These are phyloP conservation scores for Polypedilum vanderplanki DNA, from an alignment of 1,140 invertebrate species.

Conservation along the genomic window DNA sequence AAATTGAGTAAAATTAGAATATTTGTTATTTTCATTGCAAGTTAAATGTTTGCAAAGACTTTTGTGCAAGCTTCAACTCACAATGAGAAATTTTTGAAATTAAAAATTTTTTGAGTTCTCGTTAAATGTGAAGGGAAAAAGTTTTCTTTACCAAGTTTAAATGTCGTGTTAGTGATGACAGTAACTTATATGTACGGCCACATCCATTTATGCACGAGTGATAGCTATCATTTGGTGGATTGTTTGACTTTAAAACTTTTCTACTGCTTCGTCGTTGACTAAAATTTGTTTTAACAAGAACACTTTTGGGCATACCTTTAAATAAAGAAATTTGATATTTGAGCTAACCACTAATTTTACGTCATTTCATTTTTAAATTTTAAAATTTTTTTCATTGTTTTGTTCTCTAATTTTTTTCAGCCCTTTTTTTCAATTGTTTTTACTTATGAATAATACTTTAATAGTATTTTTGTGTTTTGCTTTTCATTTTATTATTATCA, in stretches of 20 bases:
- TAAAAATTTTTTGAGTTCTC: too few relatives aligned
- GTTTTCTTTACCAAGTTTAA: constrained; percentile 59
- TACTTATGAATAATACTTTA: neutral
- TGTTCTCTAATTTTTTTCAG: neutral
- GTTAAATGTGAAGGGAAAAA: too few relatives aligned
- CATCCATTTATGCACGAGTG: constrained; percentile 52
- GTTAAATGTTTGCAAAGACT: too few relatives aligned
- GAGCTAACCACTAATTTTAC: neutral
- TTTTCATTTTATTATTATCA: neutral
- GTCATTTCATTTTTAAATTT: too few relatives aligned
- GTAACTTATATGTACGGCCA: constrained; percentile 52
- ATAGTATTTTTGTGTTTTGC: neutral
- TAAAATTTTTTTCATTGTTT: neutral
- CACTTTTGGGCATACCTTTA: constrained; percentile 12
- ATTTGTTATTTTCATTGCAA: too few relatives aligned
- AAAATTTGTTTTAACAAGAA: neutral
- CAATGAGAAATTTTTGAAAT: too few relatives aligned
- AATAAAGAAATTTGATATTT: constrained; percentile 8
- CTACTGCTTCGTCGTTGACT: neutral
- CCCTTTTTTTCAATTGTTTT: neutral
- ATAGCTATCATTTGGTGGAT: constrained; percentile 32
- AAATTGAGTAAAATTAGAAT: too few relatives aligned
- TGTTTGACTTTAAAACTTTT: neutral
- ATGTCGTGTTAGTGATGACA: constrained; percentile 52
- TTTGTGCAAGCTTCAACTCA: too few relatives aligned